A percentile compares a stretch with the other conserved stretches of the same genome.
phyloP scores from a whole-genome alignment of 2,888 invertebrate species.

The Eupithecia subfuscata region DNA sequence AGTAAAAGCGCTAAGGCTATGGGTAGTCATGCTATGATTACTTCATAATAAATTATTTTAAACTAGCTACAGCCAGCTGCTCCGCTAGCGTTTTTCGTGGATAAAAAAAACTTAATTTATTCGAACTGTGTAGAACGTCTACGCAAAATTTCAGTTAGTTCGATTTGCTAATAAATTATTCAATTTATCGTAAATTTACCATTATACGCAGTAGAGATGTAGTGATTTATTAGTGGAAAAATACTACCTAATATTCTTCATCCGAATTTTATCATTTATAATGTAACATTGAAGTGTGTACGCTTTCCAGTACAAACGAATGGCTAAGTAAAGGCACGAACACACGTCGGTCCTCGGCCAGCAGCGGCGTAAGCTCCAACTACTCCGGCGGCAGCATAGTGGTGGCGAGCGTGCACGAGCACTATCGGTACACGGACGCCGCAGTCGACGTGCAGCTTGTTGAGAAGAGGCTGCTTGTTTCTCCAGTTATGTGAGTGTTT shows the following conservation, averaged over 20 bases:
- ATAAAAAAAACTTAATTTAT: too few relatives aligned
- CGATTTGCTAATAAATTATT: too few relatives aligned
- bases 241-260: neutral
- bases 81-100: too few relatives aligned
- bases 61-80: neutral
- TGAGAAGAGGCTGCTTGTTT: conserved; percentile 85
- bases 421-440: conserved; percentile 89
- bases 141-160: too few relatives aligned
- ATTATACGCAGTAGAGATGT: too few relatives aligned
- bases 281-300: neutral
- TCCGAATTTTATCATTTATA: neutral
- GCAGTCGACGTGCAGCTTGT: conserved; percentile 88
- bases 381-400: conserved; percentile 75
- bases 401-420: conserved; percentile 86
- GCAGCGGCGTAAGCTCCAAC: conserved; percentile 77
- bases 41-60: neutral
- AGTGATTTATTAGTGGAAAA: too few relatives aligned
- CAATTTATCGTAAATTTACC: too few relatives aligned
- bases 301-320: conserved; percentile 62
- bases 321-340: conserved; percentile 61
- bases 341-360: conserved; percentile 75
- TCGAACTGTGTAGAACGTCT: too few relatives aligned
- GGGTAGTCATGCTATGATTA: too few relatives aligned
- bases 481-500: conserved; percentile 80
- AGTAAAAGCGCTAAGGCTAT: too few relatives aligned